Evolutionary conservation across 2,797 vertebrate genomes (phyloP), one percentile per base, ranked within the genome.

Genomic region (Poeciliopsis presidionis): DNA sequence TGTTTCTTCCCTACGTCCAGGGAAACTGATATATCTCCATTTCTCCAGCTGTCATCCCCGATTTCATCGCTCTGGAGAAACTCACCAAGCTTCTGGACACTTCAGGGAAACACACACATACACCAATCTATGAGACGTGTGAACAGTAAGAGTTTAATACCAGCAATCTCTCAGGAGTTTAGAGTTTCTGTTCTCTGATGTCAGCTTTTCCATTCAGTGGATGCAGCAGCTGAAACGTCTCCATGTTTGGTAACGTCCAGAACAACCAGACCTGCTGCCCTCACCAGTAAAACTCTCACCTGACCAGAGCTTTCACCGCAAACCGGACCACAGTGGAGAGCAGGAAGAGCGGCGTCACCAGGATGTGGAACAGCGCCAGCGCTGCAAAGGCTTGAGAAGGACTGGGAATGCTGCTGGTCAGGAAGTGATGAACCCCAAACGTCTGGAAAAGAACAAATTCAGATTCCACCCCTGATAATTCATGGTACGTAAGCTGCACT

Each of bases 1-100:
- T 96, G 96, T 85, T 99, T 99, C 86, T 97, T 97, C 86, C 96
- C 96, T 7, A 96, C 92, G 73, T 98, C 97, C 46, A 97, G 94
- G 43, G 95, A 86, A 81, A 96, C 82, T 2, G 94, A 83, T 59
- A 95, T 93, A 75, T 99, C 97, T 8, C 96, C 97, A 0, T 96
- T 96, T 85, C 97, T 95, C 96, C 97, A 98, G 93, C 95, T 97
- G 94, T 99, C 98, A 18, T 97, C 97, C 76, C 97, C 97, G 65
- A 99, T 99, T 95, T 99, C 98, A 78, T 99, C 98, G 72, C 98
- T 99, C 91, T 98, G 92, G 51, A 99, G 97, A 90, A 99, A 99
- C 90, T 99, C 98, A 1, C 97, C 97, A 75, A 99, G 93, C 92
- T 99, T 99, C 92, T 99, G 97, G 47, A 99, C 98, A 72, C 98